Evolutionary conservation across 23 tunicate genomes (phyloP), one percentile per base, ranked within the genome.

Genomic region (Styela clava): DNA sequence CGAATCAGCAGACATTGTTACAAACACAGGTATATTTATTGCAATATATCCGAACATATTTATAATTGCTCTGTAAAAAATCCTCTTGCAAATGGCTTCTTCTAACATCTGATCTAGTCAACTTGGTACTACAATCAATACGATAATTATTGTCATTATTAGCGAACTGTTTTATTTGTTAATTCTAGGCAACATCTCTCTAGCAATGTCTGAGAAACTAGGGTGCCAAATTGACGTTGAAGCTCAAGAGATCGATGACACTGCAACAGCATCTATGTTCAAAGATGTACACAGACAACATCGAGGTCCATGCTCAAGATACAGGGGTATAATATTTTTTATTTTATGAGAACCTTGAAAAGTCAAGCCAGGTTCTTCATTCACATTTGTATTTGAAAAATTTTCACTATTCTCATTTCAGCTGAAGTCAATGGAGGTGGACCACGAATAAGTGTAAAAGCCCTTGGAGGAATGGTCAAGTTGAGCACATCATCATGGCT

Each of bases 181-280:
- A 67, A 18, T 16, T 67, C 0, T 24, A 67, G 71, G 71, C 12
- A 67, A 67, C 31, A 67, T 67, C 16, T 25, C 71, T 67, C 31
- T 67, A 0, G 12, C 31, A 24, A 25, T 67, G 12, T 27, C 71
- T 18, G 31, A 27, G 22, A 24, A 67, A 16, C 71, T 67, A 18
- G 71, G 71, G 22, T 27, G 71, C 24, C 71, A 67, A 29, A 18
- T 67, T 22, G 71, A 67, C 18, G 31, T 67, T 25, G 71, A 67
- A 29, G 30, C 71, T 25, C 71, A 67, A 29, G 71, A 67, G 0
- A 24, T 67, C 16, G 71, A 67, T 1, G 71, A 67, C 22, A 18
- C 71, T 25, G 31, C 30, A 19, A 29, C 71, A 29, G 16, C 30
- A 67, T 0, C 21, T 1, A 18, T 22, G 22, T 67, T 67, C 16